phyloP scores from a whole-genome alignment of 2,797 vertebrate genomes.

The Gymnothorax javanicus region DNA sequence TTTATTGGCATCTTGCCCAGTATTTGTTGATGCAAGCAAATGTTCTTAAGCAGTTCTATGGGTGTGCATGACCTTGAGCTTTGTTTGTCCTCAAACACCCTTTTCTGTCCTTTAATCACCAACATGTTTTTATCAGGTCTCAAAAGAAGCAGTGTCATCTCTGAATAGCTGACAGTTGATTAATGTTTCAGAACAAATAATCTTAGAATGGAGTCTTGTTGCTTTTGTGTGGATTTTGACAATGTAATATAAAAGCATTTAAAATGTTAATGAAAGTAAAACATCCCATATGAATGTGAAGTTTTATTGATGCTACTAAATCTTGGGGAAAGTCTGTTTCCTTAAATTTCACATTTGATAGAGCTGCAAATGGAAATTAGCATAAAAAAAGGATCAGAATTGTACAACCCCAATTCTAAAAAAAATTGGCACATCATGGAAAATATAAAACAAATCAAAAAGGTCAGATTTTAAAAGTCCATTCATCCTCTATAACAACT shows the following conservation, averaged over 20 bases:
- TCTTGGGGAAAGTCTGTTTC: no score
- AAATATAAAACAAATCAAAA: no score
- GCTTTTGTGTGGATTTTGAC: background rate
- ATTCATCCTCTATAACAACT: no score
- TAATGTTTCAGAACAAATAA: background rate
- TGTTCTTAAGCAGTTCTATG: background rate
- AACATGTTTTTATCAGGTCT: background rate
- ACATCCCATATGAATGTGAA: background rate
- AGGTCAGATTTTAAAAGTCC: no score
- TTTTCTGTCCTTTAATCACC: background rate
- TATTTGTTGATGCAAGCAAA: background rate
- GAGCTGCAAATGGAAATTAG: no score
- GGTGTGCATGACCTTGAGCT: background rate
- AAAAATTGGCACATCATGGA: no score
- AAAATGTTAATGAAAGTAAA: background rate
- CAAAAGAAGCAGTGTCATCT: background rate
- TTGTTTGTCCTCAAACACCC: background rate
- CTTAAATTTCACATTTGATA: no score
- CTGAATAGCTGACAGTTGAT: background rate
- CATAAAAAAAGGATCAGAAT: no score
- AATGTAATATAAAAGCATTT: background rate
- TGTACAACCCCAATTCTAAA: no score
- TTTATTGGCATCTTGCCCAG: background rate
- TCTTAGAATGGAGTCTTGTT: background rate
- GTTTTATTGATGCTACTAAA: background rate